phyloP scores from a whole-genome alignment of 2,113 vertebrate species.

The Verasper variegatus region DNA sequence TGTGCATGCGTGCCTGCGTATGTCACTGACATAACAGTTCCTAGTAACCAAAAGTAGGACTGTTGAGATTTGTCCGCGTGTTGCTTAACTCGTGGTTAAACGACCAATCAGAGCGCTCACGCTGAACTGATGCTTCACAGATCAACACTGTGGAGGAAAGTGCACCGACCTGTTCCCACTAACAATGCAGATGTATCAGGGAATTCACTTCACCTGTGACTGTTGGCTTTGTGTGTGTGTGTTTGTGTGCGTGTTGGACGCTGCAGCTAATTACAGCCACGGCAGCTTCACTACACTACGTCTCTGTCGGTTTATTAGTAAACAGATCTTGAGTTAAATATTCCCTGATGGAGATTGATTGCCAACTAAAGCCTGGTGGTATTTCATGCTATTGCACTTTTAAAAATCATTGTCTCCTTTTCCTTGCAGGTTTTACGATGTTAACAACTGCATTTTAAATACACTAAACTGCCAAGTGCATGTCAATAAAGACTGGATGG shows the following conservation, averaged over 20 bases:
- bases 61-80: too few species aligned
- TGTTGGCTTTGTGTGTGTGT: conserved; percentile 20
- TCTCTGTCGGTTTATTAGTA: neutral
- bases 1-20: neutral
- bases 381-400: neutral
- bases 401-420: neutral
- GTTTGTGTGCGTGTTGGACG: neutral
- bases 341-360: too few species aligned
- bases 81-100: neutral
- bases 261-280: conserved; percentile 19
- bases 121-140: conserved; percentile 42
- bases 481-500: conserved; percentile 26
- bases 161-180: conserved; percentile 72
- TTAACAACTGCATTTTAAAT: neutral
- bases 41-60: conserved; percentile 5
- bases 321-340: too few species aligned
- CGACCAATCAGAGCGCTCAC: conserved; percentile 21
- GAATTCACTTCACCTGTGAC: conserved; percentile 57
- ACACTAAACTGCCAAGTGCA: conserved; percentile 1
- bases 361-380: too few species aligned
- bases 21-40: neutral
- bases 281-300: neutral
- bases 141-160: conserved; percentile 50
- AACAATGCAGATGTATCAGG: conserved; percentile 68
- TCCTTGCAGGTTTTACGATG: neutral